phyloP scores from a whole-genome alignment of 2,888 invertebrate species.

The Dryococelus australis region DNA sequence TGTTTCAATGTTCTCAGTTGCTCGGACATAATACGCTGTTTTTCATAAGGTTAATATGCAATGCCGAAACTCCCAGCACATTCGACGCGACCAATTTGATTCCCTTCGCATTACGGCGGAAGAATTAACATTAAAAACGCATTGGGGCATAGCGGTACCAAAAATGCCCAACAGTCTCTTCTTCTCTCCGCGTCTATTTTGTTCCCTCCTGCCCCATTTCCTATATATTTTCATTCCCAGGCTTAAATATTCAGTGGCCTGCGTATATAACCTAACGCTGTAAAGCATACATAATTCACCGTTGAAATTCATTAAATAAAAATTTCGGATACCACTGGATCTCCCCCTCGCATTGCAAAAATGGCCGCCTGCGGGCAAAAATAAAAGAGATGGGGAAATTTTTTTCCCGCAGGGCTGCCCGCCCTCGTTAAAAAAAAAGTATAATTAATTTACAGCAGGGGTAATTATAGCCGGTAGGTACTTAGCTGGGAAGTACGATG shows the following conservation, averaged over 20 bases:
- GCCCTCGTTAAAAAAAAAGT: neutral
- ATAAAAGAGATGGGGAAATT: neutral
- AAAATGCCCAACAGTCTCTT: neutral
- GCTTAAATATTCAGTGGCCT: neutral
- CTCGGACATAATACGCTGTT: neutral
- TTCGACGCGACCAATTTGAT: neutral
- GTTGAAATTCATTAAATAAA: conserved; percentile 2
- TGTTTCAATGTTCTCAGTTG: neutral
- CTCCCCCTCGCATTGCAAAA: neutral
- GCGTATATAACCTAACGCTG: neutral
- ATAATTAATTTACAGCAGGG: conserved; percentile 5
- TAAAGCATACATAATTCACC: conserved; percentile 10
- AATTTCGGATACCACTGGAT: neutral
- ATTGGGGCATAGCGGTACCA: neutral
- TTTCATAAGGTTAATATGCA: neutral
- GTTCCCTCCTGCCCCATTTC: neutral
- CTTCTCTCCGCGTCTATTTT: neutral
- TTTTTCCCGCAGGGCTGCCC: neutral
- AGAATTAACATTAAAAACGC: neutral
- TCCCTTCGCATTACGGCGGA: neutral
- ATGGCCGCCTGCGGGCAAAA: neutral
- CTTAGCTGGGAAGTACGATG: neutral
- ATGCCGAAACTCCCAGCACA: neutral
- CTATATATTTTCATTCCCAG: neutral
- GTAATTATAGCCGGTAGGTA: conserved; percentile 16